phyloP scores from a whole-genome alignment of 2,797 vertebrate species.

The Sphaeramia orbicularis region DNA sequence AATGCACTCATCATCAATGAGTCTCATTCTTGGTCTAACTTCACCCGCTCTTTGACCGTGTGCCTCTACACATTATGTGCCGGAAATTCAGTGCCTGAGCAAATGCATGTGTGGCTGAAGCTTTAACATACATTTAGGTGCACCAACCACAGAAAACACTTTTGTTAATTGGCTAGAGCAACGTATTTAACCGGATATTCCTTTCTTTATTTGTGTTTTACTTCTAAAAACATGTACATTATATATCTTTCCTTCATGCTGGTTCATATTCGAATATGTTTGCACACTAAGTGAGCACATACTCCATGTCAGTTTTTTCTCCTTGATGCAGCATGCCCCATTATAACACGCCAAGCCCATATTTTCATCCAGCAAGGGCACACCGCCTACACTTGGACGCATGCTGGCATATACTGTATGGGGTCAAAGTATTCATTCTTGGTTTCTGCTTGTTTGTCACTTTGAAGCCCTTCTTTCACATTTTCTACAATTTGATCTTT shows the following conservation, averaged over 20 bases:
- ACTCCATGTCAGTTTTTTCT: conserved; percentile 34
- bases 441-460: conserved; percentile 39
- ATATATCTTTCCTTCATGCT: conserved; percentile 38
- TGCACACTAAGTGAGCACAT: conserved; percentile 14
- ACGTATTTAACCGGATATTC: conserved; percentile 40
- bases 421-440: conserved; percentile 45
- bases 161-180: conserved; percentile 56
- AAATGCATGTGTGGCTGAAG: conserved; percentile 77
- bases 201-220: conserved; percentile 36
- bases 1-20: conserved; percentile 46
- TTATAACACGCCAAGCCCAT: conserved; percentile 55
- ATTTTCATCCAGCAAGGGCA: conserved; percentile 44
- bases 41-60: conserved; percentile 45
- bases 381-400: conserved; percentile 55
- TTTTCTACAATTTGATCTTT: conserved; percentile 19
- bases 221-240: conserved; percentile 25
- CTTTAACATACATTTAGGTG: conserved; percentile 62
- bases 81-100: conserved; percentile 55
- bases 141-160: conserved; percentile 31
- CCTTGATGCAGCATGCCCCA: conserved; percentile 71
- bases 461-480: conserved; percentile 44
- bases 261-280: conserved; percentile 41
- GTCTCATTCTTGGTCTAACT: conserved; percentile 46
- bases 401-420: conserved; percentile 54
- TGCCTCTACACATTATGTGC: conserved; percentile 43